A percentile compares a stretch with the other conserved stretches of the same genome.
phyloP scores from a whole-genome alignment of 2,797 vertebrate species.

The Cirrhinus mrigala region DNA sequence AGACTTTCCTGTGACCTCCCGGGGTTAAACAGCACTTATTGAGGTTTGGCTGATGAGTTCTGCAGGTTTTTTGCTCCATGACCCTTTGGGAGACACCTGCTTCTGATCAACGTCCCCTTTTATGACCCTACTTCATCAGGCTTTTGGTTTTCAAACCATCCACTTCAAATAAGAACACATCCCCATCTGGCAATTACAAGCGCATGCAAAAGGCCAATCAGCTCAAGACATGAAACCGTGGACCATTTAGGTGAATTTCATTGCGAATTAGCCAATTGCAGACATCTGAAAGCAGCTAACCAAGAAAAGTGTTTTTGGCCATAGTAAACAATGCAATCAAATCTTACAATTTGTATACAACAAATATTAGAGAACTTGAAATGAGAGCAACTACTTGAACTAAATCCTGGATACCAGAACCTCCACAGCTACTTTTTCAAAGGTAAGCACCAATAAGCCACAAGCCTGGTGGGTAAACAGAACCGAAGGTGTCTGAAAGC shows the following conservation, averaged over 20 bases:
- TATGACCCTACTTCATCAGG: slow-evolving; percentile 41
- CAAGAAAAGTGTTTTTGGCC: background rate
- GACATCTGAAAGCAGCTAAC: background rate
- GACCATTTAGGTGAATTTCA: background rate
- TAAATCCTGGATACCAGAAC: slow-evolving; percentile 26
- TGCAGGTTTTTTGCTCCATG: slow-evolving; percentile 56
- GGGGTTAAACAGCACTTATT: slow-evolving; percentile 55
- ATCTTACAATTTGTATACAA: background rate
- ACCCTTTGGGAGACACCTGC: slow-evolving; percentile 58
- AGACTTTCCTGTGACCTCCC: slow-evolving; percentile 37
- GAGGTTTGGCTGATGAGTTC: slow-evolving; percentile 53
- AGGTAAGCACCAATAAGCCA: slow-evolving; percentile 28
- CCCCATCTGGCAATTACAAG: background rate
- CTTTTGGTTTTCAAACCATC: slow-evolving; percentile 46
- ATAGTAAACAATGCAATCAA: background rate
- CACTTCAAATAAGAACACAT: slow-evolving; percentile 26
- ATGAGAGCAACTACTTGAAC: slow-evolving; percentile 28
- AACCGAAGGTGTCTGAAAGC: slow-evolving; percentile 57
- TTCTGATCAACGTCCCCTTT: slow-evolving; percentile 35
- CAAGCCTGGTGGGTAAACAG: slow-evolving; percentile 49
- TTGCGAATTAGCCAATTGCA: background rate
- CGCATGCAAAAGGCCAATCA: background rate
- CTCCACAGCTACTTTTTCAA: slow-evolving; percentile 23
- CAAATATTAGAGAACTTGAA: background rate
- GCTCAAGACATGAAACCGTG: background rate